These are phyloP conservation scores for Phengaris alcon DNA, from an alignment of 2,888 invertebrate genomes.

Conservation along the genomic window DNA sequence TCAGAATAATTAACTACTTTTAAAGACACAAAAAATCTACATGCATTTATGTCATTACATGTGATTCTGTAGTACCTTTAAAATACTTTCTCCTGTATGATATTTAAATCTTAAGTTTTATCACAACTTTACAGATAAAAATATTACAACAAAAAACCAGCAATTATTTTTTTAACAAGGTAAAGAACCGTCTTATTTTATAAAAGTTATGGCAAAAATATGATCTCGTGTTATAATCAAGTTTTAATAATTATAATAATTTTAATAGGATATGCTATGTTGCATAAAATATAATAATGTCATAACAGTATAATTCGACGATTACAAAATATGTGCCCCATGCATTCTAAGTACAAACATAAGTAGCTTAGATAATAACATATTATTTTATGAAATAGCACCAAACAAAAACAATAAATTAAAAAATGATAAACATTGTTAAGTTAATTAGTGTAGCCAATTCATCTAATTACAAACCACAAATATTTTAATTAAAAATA, in stretches of 20 bases:
- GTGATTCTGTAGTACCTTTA: not conserved
- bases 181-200: not conserved
- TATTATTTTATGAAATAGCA: not conserved
- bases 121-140: too few relatives aligned
- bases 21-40: not conserved
- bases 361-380: not conserved
- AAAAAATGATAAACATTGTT: not conserved
- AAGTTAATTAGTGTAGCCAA: not conserved
- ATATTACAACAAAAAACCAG: too few relatives aligned
- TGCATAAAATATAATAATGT: slow-evolving; percentile 16
- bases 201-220: not conserved
- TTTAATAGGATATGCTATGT: slow-evolving; percentile 14
- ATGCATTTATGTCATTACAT: not conserved
- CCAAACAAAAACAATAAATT: not conserved
- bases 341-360: not conserved
- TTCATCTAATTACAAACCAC: not conserved
- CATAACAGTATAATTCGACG: not conserved
- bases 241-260: not conserved
- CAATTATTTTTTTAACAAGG: not conserved
- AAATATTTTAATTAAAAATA: not conserved
- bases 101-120: too few relatives aligned
- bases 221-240: slow-evolving; percentile 1
- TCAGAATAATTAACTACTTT: not conserved
- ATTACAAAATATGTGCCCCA: slow-evolving; percentile 11
- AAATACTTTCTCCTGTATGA: not conserved